Base-by-base conservation (phyloP, 2,797 vertebrate genomes). In the Hippoglossus hippoglossus region DNA sequence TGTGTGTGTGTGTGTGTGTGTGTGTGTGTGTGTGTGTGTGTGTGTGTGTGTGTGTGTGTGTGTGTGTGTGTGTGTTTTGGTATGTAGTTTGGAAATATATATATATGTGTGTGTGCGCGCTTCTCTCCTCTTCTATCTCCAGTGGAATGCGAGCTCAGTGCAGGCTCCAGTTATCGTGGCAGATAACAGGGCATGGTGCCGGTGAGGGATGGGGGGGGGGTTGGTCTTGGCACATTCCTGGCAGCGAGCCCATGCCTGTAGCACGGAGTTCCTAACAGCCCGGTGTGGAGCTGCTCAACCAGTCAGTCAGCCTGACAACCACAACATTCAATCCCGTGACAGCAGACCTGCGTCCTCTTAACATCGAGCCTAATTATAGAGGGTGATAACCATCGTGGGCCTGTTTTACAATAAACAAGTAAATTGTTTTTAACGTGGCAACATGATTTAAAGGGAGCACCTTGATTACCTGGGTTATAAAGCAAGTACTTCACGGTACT, bases 201-300 rank as follows among this genome's bases (percentile, higher is more conserved):
- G 65, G 79, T 66, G 60, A 39, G 75, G 71, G n/a, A 52, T n/a
- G 10, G n/a, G 25, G 36, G 52, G 73, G 64, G 75, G 67, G 12
- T 61, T 73, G 69, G 62, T 57, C 46, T 6, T 81, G 82, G 85
- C 85, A 85, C 87, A 92, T 91, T 92, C 90, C 89, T 89, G 91
- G 91, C 89, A 80, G 69, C n/a, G 21, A 80, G 89, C 91, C 92
- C 81, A 22, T 81, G 77, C 62, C 68, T 82, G 88, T 76, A 81
- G 71, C 76, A 49, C 6, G 16, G 54, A 57, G 67, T 58, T 74
- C 75, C 67, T 50, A 67, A 41, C 55, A 56, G 70, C 71, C 86
- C 74, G 19, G 53, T 68, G 69, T 71, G 71, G 63, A 83, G 73
- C 58, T 4, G 24, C 52, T 77, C 51, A 71, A 66, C 67, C 72